Evolutionary conservation across 1,140 invertebrate genomes (phyloP).

Genomic region (Semibalanus balanoides): DNA sequence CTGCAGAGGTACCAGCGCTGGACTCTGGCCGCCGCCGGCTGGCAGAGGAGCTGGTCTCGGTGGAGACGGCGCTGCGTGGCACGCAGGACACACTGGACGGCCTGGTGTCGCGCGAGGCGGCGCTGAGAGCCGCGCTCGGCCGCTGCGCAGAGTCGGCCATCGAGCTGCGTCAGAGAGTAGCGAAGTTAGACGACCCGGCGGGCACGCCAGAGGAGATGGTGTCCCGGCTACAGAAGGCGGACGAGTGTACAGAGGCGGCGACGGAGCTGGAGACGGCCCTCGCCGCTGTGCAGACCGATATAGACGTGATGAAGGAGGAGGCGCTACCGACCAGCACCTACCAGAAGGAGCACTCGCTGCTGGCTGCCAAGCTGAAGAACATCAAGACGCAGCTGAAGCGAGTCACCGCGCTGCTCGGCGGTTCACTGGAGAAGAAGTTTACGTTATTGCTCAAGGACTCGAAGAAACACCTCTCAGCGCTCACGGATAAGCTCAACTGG

Average conservation of each 20-base stretch:
- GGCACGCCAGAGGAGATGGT: neutral
- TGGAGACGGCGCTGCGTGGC: neutral
- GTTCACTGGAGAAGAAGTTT: slow-evolving; percentile 63
- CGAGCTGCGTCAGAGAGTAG: neutral
- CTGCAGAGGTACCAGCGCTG: neutral
- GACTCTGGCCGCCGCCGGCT: neutral
- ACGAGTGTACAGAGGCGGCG: neutral
- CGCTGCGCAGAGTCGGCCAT: neutral
- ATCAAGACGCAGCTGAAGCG: neutral
- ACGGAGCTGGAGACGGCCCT: neutral
- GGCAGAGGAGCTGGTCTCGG: neutral
- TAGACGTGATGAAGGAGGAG: neutral
- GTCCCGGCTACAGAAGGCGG: neutral
- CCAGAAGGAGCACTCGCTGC: neutral
- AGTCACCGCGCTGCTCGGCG: slow-evolving; percentile 50
- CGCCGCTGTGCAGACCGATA: neutral
- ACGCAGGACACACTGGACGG: neutral
- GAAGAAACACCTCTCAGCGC: neutral
- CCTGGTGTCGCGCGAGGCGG: neutral
- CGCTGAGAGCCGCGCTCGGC: neutral
- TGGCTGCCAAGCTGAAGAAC: neutral
- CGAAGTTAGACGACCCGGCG: neutral
- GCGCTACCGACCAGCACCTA: neutral
- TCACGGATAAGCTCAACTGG: slow-evolving; percentile 72
- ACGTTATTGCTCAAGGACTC: neutral